Evolutionary conservation across 1,140 invertebrate species (phyloP), one percentile per base, ranked within the genome.

Genomic region (Potamilus streckersoni): DNA sequence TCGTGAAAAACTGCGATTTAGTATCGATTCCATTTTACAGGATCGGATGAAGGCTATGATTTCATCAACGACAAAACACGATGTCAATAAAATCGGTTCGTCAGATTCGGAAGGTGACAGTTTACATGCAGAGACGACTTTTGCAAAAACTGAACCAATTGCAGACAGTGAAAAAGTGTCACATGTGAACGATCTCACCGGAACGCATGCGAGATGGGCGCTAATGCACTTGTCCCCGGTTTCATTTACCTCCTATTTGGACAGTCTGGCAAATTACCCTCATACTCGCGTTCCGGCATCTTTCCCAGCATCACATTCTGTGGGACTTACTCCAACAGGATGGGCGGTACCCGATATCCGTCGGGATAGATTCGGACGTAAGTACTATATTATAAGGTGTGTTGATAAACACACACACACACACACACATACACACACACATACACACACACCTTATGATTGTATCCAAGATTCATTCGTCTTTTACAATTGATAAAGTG

Each of bases 311-410:
- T 49, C 38, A 4, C 38, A 49, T 49, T 49, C 38, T 49, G 38
- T 49, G 38, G 38, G 38, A 49, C 5, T 49, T 31, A 2, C 27
- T 3, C 27, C 27, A 31, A 2, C 71, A 5, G 23, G 63, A 5
- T 15, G 62, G 2, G 15, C 67, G 19, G 13, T 73, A 17, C 19
- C 38, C 23, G 71, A 73, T 38, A 20, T 73, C 15, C 49, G 73
- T 63, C 63, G 69, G 23, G 73, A 74, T 56, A 74, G 66, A 69
- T 74, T 74, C 60, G 62, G 62, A 20, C 63, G 71, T 74, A 69
- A 69, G 73, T 69, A 62, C 0, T 67, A 17, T n/a, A 15, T 59
- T 27, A 31, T 2, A 31, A 31, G 27, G 27, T 55, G 20, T 31
- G 2, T 19, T 19, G 15, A 49, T 49, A 38, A 69, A 69, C 19